Evolutionary conservation across 2,888 invertebrate species (phyloP).

Genomic region (Doris montereyensis): DNA sequence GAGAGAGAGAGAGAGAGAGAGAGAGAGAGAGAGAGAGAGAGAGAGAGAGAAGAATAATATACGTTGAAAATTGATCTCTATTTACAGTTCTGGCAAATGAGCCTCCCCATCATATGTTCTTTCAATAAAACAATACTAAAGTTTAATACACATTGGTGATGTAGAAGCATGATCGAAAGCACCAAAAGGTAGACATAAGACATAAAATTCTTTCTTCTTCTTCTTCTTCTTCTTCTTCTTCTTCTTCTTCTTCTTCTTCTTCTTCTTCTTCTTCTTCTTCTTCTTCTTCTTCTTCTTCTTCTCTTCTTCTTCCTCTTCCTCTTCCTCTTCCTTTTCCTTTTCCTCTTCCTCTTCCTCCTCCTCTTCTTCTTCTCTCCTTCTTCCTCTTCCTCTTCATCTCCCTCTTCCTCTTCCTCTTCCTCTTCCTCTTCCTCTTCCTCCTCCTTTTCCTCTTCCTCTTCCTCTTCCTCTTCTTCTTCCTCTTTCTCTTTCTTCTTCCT

Average conservation of each 20-base stretch:
- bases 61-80: too few species aligned
- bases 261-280: neutral
- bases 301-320: neutral
- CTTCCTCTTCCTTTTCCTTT: neutral
- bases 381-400: constrained; percentile 1
- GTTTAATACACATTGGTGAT: too few species aligned
- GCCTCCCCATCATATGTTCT: too few species aligned
- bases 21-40: neutral
- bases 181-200: neutral
- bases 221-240: constrained; percentile 1
- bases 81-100: too few species aligned
- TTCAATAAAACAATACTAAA: too few species aligned
- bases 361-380: neutral
- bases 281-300: neutral
- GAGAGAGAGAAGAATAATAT: too few species aligned
- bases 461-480: neutral
- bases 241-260: neutral
- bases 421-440: neutral
- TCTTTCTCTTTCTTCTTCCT: neutral
- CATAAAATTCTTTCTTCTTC: neutral
- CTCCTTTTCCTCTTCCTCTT: neutral
- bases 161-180: neutral
- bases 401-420: neutral
- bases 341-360: neutral
- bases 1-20: neutral